phyloP scores from a whole-genome alignment of 1,140 invertebrate genomes.

The Phenacoccus solenopsis region DNA sequence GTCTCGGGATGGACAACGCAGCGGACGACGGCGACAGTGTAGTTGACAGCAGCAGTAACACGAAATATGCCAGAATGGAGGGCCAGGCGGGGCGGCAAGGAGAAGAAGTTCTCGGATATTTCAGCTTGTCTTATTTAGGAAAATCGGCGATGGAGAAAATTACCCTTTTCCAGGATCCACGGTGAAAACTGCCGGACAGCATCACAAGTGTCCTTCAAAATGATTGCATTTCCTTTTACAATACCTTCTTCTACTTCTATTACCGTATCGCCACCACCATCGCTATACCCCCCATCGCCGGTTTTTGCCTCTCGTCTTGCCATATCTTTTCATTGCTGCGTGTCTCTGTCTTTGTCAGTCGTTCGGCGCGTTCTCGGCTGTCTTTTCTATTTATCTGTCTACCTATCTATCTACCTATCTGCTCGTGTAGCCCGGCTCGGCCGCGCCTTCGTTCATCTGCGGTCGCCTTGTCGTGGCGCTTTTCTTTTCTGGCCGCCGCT shows the following conservation, averaged over 20 bases:
- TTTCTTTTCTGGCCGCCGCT: background rate
- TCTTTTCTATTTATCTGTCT: background rate
- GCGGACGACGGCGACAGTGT: slow-evolving; percentile 3
- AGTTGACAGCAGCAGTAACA: slow-evolving; percentile 10
- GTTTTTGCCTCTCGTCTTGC: background rate
- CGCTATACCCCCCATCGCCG: background rate
- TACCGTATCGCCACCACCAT: background rate
- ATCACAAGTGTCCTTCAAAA: slow-evolving; percentile 17
- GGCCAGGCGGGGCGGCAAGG: background rate
- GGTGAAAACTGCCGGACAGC: slow-evolving; percentile 15
- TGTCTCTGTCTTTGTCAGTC: slow-evolving; percentile 1
- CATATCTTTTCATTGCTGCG: background rate
- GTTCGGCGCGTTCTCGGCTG: background rate
- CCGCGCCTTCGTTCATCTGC: background rate
- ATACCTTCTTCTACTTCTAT: slow-evolving; percentile 15
- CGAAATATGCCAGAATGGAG: slow-evolving; percentile 4
- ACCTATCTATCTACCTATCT: slow-evolving; percentile 4
- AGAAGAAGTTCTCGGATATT: slow-evolving; percentile 8
- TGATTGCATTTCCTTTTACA: slow-evolving; percentile 18
- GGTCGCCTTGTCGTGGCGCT: background rate
- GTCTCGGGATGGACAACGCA: background rate
- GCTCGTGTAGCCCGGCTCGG: background rate
- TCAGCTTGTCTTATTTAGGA: slow-evolving; percentile 16
- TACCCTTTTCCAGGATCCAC: slow-evolving; percentile 9
- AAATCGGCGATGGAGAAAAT: slow-evolving; percentile 17